phyloP scores from a whole-genome alignment of 2,797 vertebrate species.

The Protosalanx chinensis region DNA sequence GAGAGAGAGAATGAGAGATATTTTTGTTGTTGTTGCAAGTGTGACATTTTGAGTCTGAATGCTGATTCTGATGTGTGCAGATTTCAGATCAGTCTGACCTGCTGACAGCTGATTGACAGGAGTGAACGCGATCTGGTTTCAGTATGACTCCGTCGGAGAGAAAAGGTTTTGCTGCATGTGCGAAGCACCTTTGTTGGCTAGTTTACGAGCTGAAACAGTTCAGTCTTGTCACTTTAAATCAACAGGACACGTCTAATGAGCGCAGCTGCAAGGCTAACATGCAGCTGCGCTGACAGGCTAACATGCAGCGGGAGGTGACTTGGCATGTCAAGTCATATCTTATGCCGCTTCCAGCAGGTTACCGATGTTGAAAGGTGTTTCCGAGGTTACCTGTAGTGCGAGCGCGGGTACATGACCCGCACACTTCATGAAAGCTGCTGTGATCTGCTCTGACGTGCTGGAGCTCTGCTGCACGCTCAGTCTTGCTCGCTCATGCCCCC shows the following conservation, averaged over 20 bases:
- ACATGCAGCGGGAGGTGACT: too few species aligned
- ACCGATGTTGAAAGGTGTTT: neutral
- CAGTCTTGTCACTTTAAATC: too few species aligned
- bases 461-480: slow-evolving; percentile 52
- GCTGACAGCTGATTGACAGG: neutral
- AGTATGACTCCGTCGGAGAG: neutral
- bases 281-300: too few species aligned
- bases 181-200: neutral
- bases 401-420: slow-evolving; percentile 26
- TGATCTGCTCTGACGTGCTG: slow-evolving; percentile 52
- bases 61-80: slow-evolving; percentile 5
- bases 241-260: too few species aligned
- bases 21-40: too few species aligned
- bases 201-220: too few species aligned
- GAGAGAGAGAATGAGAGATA: slow-evolving; percentile 49
- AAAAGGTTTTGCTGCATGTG: neutral
- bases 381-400: slow-evolving; percentile 4
- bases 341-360: too few species aligned
- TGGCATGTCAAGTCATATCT: too few species aligned
- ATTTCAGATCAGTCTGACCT: neutral
- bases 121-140: neutral
- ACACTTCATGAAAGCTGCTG: slow-evolving; percentile 33
- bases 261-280: too few species aligned
- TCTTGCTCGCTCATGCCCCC: neutral
- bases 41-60: neutral